These are phyloP conservation scores for Coregonus clupeaformis DNA, from an alignment of 2,113 vertebrate species.

Conservation along the genomic window DNA sequence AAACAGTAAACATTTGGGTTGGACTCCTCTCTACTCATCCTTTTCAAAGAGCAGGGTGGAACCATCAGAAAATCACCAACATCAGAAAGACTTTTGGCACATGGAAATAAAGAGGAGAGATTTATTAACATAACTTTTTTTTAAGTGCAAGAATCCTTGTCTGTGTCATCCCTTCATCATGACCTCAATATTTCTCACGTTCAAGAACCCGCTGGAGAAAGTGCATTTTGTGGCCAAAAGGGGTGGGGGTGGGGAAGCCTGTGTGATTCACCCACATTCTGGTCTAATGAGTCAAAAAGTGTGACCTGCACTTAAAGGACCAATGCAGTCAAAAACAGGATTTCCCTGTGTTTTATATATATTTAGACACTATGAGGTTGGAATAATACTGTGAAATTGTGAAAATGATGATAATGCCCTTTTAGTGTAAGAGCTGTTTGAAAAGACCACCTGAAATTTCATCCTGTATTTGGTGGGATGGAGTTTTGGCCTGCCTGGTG, in stretches of 20 bases:
- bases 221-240: conserved; percentile 44
- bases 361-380: too few relatives aligned
- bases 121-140: conserved; percentile 49
- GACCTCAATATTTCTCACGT: conserved; percentile 59
- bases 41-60: conserved; percentile 67
- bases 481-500: too few relatives aligned
- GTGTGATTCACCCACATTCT: conserved; percentile 62
- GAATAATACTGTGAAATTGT: too few relatives aligned
- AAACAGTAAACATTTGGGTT: conserved; percentile 58
- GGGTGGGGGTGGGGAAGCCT: conserved; percentile 38
- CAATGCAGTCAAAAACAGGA: too few relatives aligned
- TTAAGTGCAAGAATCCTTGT: conserved; percentile 57
- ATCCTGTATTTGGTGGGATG: too few relatives aligned
- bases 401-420: too few relatives aligned
- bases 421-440: too few relatives aligned
- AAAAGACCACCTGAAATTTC: too few relatives aligned
- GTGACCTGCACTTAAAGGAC: conserved; percentile 63
- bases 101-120: conserved; percentile 60
- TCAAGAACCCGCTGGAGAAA: conserved; percentile 44
- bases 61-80: conserved; percentile 48
- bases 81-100: conserved; percentile 72
- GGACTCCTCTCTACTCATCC: conserved; percentile 65
- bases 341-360: too few relatives aligned
- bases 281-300: conserved; percentile 76
- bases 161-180: conserved; percentile 60